Evolutionary conservation across 2,113 vertebrate genomes (phyloP), one percentile per base, ranked within the genome.

Genomic region (Excalfactoria chinensis): DNA sequence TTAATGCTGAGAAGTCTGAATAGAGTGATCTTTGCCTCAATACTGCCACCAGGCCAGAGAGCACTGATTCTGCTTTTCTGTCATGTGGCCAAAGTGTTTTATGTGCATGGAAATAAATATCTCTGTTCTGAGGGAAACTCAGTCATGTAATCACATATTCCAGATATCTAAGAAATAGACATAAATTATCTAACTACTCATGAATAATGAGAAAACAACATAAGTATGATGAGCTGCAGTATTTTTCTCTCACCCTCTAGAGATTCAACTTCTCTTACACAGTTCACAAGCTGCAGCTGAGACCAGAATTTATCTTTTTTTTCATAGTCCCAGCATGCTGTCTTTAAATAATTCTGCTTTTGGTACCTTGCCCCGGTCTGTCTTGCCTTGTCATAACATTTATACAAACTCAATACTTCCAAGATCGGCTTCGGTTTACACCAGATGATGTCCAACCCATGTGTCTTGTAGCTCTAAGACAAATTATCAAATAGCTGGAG

Each of bases 271-370:
- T 87, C 37, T 93, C 19, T 93, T 53, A 64, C 10, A 35, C 68
- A 71, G 66, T 78, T 91, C 48, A 69, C 30, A 53, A 53, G n/a
- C 30, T 84, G 68, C 41, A 84, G 48, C 46, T 26, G n/a, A 77
- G 56, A 89, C 63, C 30, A 62, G 35, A 69, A 69, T 83, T 77
- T 62, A 70, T 23, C 6, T 77, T 18, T 22, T 67, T 90, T 93
- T 84, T 81, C 49, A 23, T 40, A 70, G 53, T 74, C 43, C 43
- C 46, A 32, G 34, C 68, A 23, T 2, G 4, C 37, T 76, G n/a
- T 53, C 35, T 91, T 91, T 77, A 87, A 89, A 89, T 83, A 94
- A 87, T 80, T 83, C 87, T 80, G 28, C 10, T 74, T 87, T 93
- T 93, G 62, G 48, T 93, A 80, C 51, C 35, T 85, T 93, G 43